A percentile compares a stretch with the other conserved stretches of the same genome.
Conservation (phyloP, 2,113 vertebrate species). For the Athene noctua region DNA sequence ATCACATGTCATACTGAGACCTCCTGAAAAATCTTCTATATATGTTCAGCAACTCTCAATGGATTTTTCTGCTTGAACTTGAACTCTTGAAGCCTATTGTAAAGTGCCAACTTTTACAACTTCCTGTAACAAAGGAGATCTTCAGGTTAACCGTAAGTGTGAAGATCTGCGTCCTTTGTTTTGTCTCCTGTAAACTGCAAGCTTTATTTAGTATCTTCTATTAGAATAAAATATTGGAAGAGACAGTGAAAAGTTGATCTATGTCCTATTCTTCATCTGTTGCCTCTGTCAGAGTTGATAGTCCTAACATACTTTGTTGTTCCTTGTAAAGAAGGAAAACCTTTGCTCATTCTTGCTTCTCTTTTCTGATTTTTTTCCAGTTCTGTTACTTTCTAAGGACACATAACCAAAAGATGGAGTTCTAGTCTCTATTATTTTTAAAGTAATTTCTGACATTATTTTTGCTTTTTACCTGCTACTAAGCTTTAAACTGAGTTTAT, state of each 20-base stretch:
- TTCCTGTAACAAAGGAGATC: neutral
- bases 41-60: neutral
- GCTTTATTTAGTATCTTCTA: neutral
- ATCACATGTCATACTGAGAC: neutral
- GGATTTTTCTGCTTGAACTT: neutral
- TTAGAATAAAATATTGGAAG: neutral
- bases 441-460: neutral
- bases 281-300: neutral
- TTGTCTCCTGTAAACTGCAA: neutral
- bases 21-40: neutral
- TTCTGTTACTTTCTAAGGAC: neutral
- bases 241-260: neutral
- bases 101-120: neutral
- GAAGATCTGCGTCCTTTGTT: neutral
- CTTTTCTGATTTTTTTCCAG: neutral
- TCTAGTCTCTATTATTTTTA: neutral
- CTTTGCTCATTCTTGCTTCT: neutral
- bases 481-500: neutral
- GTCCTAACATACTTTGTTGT: neutral
- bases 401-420: neutral
- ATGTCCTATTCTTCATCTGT: neutral
- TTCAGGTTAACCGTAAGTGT: neutral
- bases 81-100: neutral
- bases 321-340: neutral
- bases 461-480: neutral